Percentiles rank a stretch among this genome's conserved stretches.
These are phyloP conservation scores for Lysandra bellargus DNA, from an alignment of 2,888 invertebrate species.

Conservation along the genomic window DNA sequence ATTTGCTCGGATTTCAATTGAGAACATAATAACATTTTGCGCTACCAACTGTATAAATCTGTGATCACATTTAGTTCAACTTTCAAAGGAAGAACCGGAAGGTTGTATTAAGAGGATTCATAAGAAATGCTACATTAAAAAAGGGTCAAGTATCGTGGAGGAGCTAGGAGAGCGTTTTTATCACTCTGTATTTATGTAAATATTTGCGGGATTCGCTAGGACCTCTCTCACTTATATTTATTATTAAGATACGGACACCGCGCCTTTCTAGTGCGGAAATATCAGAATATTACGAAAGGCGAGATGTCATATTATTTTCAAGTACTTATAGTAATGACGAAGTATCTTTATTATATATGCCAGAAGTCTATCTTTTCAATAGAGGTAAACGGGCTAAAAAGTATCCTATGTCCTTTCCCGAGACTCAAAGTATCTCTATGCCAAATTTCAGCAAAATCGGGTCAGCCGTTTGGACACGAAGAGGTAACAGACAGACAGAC, in stretches of 20 bases:
- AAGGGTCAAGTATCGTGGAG: constrained; percentile 26
- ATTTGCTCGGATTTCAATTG: neutral
- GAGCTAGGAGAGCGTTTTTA: constrained; percentile 4
- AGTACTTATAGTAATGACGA: neutral
- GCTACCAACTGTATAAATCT: neutral
- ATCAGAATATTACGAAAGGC: constrained; percentile 3
- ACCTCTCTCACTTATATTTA: constrained; percentile 20
- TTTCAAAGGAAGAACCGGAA: neutral
- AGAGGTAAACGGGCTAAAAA: no score
- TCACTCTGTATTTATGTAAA: constrained; percentile 21
- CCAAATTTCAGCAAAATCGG: no score
- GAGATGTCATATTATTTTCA: neutral
- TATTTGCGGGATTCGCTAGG: constrained; percentile 27
- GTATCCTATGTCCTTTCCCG: no score
- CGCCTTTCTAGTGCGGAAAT: neutral
- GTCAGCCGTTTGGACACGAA: no score
- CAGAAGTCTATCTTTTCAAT: neutral
- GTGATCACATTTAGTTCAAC: constrained; percentile 5
- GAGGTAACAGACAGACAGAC: no score
- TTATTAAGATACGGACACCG: constrained; percentile 14
- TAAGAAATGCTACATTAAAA: constrained; percentile 27
- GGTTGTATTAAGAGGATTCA: constrained; percentile 24
- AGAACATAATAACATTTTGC: neutral
- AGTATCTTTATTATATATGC: neutral
- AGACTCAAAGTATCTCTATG: no score